Conservation (phyloP, 2,888 invertebrate species). For the Clistopyga incitator region DNA sequence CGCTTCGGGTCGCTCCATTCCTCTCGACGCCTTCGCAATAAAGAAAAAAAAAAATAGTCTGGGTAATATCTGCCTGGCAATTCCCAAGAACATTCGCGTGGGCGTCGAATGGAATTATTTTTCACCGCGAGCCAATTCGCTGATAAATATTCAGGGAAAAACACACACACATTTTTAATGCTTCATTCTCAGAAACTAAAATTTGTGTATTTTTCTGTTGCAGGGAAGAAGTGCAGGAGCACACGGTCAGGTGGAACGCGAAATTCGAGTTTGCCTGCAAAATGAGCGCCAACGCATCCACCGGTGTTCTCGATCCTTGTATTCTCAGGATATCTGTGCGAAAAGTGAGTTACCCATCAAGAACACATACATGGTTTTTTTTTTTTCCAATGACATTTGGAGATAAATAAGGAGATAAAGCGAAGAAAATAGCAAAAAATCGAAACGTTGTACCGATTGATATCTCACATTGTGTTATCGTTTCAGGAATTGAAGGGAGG, state of each 20-base stretch:
- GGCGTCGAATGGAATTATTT: slow-evolving; percentile 12
- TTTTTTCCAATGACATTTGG: too few species aligned
- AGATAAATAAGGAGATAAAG: too few species aligned
- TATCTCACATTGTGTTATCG: slow-evolving; percentile 12
- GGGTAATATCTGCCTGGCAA: not conserved
- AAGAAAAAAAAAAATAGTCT: not conserved
- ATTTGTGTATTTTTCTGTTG: slow-evolving; percentile 79
- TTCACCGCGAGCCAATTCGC: not conserved
- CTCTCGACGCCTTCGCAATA: not conserved
- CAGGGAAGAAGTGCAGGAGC: slow-evolving; percentile 97
- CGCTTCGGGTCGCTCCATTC: not conserved
- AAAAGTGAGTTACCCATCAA: slow-evolving; percentile 87
- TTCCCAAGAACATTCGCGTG: not conserved
- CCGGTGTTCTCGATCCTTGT: slow-evolving; percentile 97
- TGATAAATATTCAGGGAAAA: not conserved
- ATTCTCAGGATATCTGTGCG: slow-evolving; percentile 96
- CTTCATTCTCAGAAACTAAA: not conserved
- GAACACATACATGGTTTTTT: too few species aligned
- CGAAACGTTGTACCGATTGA: not conserved
- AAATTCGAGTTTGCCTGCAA: slow-evolving; percentile 97
- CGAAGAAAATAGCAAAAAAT: not conserved
- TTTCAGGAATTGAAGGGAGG: slow-evolving; percentile 90
- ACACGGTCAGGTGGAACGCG: slow-evolving; percentile 96
- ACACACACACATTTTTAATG: too few species aligned
- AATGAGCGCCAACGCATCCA: slow-evolving; percentile 98